Base-by-base conservation (phyloP, 2,113 vertebrate species). In the Herpetotheres cachinnans region DNA sequence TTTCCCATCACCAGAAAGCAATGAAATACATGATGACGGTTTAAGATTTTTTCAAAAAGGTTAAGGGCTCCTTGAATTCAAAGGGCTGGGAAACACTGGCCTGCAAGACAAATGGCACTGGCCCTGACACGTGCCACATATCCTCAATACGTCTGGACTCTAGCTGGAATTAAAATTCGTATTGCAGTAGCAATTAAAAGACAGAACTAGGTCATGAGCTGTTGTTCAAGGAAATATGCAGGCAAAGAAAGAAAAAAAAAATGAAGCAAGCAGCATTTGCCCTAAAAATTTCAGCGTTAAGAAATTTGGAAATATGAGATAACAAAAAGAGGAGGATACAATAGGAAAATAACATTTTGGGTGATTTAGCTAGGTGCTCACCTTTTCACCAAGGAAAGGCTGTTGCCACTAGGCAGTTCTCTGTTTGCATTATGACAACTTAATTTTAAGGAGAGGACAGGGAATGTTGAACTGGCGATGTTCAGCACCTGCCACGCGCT, bases 131-230 rank as follows among this genome's bases (percentile, higher is more conserved):
- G 69, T 38, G 70, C 93, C 47, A 54, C 42, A 8, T 77, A 63
- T 66, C 89, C 87, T 73, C 73, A 42, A 19, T 52, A 55, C 93
- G 82, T 88, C 91, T 96, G 94, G 89, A 90, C 82, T 63, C 74
- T 3, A 52, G 74, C 0, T 82, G 87, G 86, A 94, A 97, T 95
- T 96, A 93, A 96, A 85, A 95, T 94, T 96, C 94, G 88, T 74
- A 63, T 80, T 90, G 74, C 94, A 88, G 82, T 36, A 94, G 96
- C 91, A 97, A 96, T 95, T 96, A 97, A 93, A 86, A 95, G 87
- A 66, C 93, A 97, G 96, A 96, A 96, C 58, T 95, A 94, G 95
- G 89, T 96, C 96, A 97, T 58, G 83, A 92, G 91, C 89, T 96
- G 89, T 82, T 96, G 89, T 97, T 95, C 52, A 40, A 95, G 80